Evolutionary conservation across 2,797 vertebrate genomes (phyloP).

Genomic region (Phataginus tricuspis): DNA sequence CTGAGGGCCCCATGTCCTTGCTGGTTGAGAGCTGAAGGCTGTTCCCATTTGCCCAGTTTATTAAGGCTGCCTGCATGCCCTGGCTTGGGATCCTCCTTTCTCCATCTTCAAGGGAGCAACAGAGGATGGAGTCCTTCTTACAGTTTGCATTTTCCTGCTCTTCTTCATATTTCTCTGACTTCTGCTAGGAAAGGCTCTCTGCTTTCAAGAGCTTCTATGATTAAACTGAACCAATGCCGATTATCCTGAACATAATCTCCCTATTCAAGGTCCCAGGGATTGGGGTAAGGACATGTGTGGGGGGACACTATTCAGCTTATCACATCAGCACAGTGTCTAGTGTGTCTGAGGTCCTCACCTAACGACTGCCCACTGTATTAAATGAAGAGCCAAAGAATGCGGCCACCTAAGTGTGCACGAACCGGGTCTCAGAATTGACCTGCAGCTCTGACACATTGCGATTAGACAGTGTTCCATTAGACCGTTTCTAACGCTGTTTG

Average conservation of each 20-base stretch:
- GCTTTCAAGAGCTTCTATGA: not conserved
- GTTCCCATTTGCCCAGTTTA: not conserved
- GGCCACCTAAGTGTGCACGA: rapidly evolving
- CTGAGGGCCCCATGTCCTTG: not conserved
- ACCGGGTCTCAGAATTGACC: rapidly evolving
- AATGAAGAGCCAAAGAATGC: not conserved
- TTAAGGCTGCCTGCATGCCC: not conserved
- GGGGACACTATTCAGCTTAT: too few species aligned
- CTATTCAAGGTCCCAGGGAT: not conserved
- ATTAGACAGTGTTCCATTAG: not conserved
- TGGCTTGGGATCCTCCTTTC: too few species aligned
- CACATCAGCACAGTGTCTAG: not conserved
- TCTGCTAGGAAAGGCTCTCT: not conserved
- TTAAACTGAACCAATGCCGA: not conserved
- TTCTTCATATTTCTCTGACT: not conserved
- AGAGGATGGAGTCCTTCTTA: not conserved
- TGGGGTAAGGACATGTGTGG: too few species aligned
- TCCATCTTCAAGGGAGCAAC: not conserved
- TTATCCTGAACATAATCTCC: not conserved
- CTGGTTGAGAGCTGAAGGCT: not conserved
- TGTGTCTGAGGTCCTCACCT: not conserved
- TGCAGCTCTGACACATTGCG: not conserved
- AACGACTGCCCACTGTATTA: not conserved
- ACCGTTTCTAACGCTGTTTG: not conserved
- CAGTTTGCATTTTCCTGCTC: not conserved